Base-by-base conservation (phyloP, 53 echinoderm and acorn worm genomes). In the Temnopleurus reevesii region DNA sequence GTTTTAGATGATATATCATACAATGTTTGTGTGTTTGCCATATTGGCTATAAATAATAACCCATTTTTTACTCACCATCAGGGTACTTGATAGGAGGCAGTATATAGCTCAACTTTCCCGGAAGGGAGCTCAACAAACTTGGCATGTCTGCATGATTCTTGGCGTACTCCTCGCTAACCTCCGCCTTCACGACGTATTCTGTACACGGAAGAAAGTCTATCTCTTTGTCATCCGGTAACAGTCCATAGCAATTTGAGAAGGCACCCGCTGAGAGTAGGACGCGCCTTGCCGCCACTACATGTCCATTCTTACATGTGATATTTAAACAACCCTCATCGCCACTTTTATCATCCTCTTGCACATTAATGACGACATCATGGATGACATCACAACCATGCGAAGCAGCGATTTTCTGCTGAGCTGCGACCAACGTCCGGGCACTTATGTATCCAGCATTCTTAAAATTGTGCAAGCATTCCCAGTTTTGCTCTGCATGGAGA, bases 51-150 rank as follows among this genome's bases (percentile, higher is more conserved):
- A n/a, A n/a, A n/a, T n/a, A n/a, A n/a, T n/a, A n/a, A n/a, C n/a
- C n/a, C n/a, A n/a, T n/a, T n/a, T n/a, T n/a, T n/a, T n/a, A n/a
- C 86, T 86, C 89, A 97, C 97, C 97, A 81, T 97, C 90, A 43
- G 97, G 94, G 63, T 97, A 97, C 27, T 89, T 65, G 23, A 97
- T 94, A 26, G 95, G 97, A 53, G 97, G 95, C 30, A 95, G 55
- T 4, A 85, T 85, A 29, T 85, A 85, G n/a, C 36, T 36, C 44
- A 21, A 44, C 24, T 59, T 43, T 2, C 55, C 83, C 1, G 83
- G 83, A 23, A 55, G 12, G 15, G 19, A 55, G 33, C n/a, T 30
- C 12, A 60, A 3, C 18, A 95, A 63, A 8, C 61, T 44, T 1
- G 97, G 97, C 95, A 97, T 97, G 33, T 84, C 61, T 26, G 76